These are phyloP conservation scores for Pseudomyrmex dendroicus DNA, from an alignment of 1,140 invertebrate species.

Conservation along the genomic window DNA sequence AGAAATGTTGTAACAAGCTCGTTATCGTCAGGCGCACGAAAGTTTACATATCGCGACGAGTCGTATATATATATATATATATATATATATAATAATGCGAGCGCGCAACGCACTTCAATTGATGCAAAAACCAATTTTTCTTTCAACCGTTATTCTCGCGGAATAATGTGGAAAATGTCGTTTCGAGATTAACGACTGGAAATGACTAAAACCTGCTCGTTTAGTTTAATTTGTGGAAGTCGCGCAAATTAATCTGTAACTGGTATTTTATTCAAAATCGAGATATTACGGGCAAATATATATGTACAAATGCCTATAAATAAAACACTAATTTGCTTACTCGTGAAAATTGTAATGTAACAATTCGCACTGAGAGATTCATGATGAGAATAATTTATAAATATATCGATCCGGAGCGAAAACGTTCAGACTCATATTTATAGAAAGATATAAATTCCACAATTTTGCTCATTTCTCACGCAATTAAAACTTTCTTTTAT, in stretches of 20 bases:
- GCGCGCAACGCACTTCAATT: background rate
- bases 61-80: background rate
- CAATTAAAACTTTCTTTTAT: too few relatives aligned
- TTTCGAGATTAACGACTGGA: background rate
- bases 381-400: background rate
- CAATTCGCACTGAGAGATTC: background rate
- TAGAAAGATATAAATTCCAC: background rate
- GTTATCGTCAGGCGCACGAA: slow-evolving; percentile 9
- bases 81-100: background rate
- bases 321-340: too few relatives aligned
- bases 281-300: too few relatives aligned
- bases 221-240: background rate
- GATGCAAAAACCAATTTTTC: background rate
- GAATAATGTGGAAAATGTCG: too few relatives aligned
- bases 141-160: slow-evolving; percentile 1
- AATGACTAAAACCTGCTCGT: background rate
- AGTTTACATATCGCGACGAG: slow-evolving; percentile 51
- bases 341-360: too few relatives aligned
- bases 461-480: background rate
- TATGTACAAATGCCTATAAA: too few relatives aligned
- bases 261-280: too few relatives aligned
- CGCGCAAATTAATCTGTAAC: too few relatives aligned
- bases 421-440: background rate
- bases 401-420: background rate
- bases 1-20: slow-evolving; percentile 35